Conservation (phyloP, 2,797 vertebrate genomes). For the Hemitrygon akajei region DNA sequence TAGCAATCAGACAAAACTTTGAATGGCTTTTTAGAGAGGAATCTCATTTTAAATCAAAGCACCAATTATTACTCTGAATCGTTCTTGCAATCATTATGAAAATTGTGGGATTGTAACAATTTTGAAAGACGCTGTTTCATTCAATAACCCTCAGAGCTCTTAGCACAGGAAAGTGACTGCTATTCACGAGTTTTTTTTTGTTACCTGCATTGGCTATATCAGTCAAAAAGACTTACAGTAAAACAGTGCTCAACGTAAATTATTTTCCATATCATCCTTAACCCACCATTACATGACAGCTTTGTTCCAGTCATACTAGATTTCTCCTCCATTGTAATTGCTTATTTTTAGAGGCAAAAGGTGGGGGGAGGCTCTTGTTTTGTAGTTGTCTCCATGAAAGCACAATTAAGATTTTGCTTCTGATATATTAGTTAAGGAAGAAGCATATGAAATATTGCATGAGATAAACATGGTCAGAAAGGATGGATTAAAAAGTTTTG, state of each 20-base stretch:
- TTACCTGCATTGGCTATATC: neutral
- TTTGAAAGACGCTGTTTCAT: too few relatives aligned
- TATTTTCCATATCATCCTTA: neutral
- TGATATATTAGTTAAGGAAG: too few relatives aligned
- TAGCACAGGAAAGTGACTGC: neutral
- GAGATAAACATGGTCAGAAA: too few relatives aligned
- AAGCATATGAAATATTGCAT: too few relatives aligned
- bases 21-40: neutral
- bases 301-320: neutral
- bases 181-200: neutral
- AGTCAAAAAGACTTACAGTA: neutral
- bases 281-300: neutral
- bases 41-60: neutral
- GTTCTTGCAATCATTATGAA: neutral
- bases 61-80: neutral
- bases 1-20: neutral
- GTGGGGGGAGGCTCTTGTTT: too few relatives aligned
- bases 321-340: neutral
- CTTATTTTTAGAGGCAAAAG: too few relatives aligned
- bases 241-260: neutral
- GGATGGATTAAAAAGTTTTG: too few relatives aligned
- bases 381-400: too few relatives aligned
- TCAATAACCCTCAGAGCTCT: neutral
- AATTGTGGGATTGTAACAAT: neutral
- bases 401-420: too few relatives aligned